phyloP scores from a whole-genome alignment of 2,113 vertebrate genomes.

The Felis catus region F.catus_Fca126_mat1.0 CM031413.1:158969501-158970000 shows the following conservation, averaged over 20 bases:
- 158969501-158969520: not conserved
- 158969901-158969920: not conserved
- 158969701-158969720: not conserved
- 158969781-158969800: not conserved
- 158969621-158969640: not conserved
- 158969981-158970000: not conserved
- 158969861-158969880: not conserved
- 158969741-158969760: not conserved
- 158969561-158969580: not conserved
- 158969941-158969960: not conserved
- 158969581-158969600: not conserved
- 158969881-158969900: not conserved
- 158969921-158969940: not conserved
- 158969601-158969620: not conserved
- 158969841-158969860: not conserved
- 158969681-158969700: not conserved
- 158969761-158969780: not conserved
- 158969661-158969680: not conserved
- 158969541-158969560: not conserved
- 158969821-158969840: not conserved
- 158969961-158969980: not conserved
- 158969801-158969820: not conserved
- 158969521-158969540: not conserved
- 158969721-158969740: not conserved
- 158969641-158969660: not conserved